A percentile compares a stretch with the other conserved stretches of the same genome.
Conservation (phyloP, 2,113 vertebrate genomes). For the Notarius lentiginosus region DNA sequence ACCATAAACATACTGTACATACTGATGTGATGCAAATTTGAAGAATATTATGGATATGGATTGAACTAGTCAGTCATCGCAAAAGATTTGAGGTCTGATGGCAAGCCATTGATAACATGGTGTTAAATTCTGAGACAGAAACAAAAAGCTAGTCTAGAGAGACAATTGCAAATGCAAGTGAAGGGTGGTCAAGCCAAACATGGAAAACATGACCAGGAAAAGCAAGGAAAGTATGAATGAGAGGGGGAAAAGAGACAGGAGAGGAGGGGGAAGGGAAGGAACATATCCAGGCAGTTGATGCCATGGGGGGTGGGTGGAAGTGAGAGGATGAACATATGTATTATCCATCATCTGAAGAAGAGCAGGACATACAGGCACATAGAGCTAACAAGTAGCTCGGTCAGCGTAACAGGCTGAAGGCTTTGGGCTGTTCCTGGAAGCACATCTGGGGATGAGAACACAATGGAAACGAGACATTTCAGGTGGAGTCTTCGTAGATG, state of each 20-base stretch:
- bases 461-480: constrained; percentile 6
- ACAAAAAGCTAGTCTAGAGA: constrained; percentile 32
- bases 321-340: neutral
- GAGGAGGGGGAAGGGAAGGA: constrained; percentile 51
- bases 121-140: constrained; percentile 38
- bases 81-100: constrained; percentile 4
- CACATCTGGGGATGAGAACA: constrained; percentile 59
- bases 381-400: constrained; percentile 61
- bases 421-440: constrained; percentile 65
- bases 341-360: constrained; percentile 75
- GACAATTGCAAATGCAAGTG: neutral
- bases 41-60: neutral
- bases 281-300: constrained; percentile 60
- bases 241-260: constrained; percentile 21
- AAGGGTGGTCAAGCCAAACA: constrained; percentile 21
- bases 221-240: constrained; percentile 1
- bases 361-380: constrained; percentile 63
- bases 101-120: neutral
- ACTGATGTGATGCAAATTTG: neutral
- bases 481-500: neutral
- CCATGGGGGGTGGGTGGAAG: constrained; percentile 47
- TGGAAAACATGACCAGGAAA: constrained; percentile 4
- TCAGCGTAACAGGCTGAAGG: constrained; percentile 58
- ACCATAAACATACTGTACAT: constrained; percentile 40
- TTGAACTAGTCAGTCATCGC: constrained; percentile 23